Percentiles rank a stretch among this genome's conserved stretches.
Conservation (phyloP, 2,113 vertebrate genomes). For the Pituophis catenifer region DNA sequence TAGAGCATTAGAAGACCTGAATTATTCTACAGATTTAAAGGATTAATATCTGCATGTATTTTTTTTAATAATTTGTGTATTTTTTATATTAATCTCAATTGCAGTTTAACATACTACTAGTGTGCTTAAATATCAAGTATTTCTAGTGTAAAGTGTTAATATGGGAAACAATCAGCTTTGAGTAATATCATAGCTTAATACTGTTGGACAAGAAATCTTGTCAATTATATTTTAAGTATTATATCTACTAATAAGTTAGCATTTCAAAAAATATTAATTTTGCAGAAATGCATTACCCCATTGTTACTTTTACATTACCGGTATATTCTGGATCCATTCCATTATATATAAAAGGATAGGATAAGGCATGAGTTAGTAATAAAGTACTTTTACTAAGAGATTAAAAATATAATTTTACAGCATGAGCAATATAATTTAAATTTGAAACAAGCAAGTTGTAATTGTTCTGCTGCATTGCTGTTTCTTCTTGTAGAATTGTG, state of each 20-base stretch:
- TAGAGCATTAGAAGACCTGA: conserved; percentile 69
- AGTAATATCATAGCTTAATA: conserved; percentile 47
- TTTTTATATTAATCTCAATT: conserved; percentile 60
- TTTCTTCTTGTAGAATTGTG: conserved; percentile 67
- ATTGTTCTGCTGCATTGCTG: conserved; percentile 79
- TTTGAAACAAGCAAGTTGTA: conserved; percentile 57
- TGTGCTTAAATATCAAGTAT: conserved; percentile 54
- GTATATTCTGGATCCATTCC: conserved; percentile 31
- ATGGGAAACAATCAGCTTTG: conserved; percentile 32
- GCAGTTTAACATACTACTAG: conserved; percentile 57
- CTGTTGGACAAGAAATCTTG: conserved; percentile 33
- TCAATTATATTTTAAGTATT: conserved; percentile 44
- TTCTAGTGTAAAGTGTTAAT: conserved; percentile 53
- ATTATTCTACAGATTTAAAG: conserved; percentile 69
- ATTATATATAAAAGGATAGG: conserved; percentile 23
- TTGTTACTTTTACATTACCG: conserved; percentile 34
- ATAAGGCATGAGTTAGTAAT: conserved; percentile 10
- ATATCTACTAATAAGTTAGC: conserved; percentile 35
- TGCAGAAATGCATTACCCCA: conserved; percentile 43
- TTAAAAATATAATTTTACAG: conserved; percentile 41
- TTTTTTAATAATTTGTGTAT: conserved; percentile 54
- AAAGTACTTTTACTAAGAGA: conserved; percentile 26
- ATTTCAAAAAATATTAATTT: conserved; percentile 41
- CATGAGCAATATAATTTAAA: conserved; percentile 73
- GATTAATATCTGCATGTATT: conserved; percentile 69